Conservation (phyloP, 2,113 vertebrate genomes). For the Gnathonemus echidnorhynchus region DNA sequence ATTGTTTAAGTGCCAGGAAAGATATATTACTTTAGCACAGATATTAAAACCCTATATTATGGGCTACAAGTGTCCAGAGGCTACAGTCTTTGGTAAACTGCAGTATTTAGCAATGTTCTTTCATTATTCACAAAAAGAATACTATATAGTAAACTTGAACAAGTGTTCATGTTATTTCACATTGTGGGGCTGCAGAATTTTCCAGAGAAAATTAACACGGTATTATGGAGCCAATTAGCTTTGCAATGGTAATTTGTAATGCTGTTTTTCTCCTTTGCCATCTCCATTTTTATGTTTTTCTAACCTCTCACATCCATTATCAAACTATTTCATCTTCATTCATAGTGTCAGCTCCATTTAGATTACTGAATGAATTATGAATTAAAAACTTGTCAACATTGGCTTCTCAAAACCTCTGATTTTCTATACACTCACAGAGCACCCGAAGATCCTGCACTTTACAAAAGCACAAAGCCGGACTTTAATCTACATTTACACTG, state of each 20-base stretch:
- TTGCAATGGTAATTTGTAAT: neutral
- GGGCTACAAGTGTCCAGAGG: neutral
- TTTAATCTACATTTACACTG: neutral
- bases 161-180: neutral
- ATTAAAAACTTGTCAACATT: neutral
- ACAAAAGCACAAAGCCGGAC: neutral
- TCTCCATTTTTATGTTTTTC: neutral
- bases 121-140: neutral
- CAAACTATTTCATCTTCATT: neutral
- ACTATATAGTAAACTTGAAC: neutral
- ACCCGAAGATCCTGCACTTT: neutral
- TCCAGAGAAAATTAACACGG: neutral
- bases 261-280: neutral
- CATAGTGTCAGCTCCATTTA: neutral
- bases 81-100: neutral
- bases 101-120: neutral
- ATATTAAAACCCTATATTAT: constrained; percentile 17
- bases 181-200: neutral
- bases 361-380: neutral
- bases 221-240: neutral
- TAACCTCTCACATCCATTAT: neutral
- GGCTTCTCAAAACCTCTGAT: neutral
- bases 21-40: neutral
- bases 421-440: neutral
- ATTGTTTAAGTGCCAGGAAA: neutral